Conservation (phyloP, 2,797 vertebrate species). For the Sebastes itinus region DNA sequence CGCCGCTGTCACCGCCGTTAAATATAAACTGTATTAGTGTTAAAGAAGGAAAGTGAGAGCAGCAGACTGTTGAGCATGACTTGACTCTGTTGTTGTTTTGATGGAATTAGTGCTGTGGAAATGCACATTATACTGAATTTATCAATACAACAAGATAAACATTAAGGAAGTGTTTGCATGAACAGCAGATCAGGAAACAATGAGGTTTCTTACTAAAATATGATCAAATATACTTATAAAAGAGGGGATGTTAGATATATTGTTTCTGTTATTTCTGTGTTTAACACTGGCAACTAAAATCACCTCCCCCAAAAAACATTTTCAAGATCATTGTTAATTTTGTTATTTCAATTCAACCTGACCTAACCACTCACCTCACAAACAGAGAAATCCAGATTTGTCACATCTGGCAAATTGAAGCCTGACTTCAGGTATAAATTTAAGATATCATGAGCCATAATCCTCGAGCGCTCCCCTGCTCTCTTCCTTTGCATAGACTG, state of each 20-base stretch:
- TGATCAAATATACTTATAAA: not conserved
- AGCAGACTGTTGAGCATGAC: no score
- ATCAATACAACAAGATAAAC: no score
- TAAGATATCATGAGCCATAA: not conserved
- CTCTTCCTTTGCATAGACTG: not conserved
- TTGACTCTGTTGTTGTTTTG: no score
- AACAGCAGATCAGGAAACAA: not conserved
- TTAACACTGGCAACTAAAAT: not conserved
- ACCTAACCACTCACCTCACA: not conserved
- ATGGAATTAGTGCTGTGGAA: no score
- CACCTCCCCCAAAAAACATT: not conserved
- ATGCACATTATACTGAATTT: no score
- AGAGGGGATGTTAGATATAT: not conserved
- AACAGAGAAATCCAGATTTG: not conserved
- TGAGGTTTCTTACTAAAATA: not conserved
- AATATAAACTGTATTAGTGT: no score
- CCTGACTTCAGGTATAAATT: not conserved
- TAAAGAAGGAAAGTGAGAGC: no score
- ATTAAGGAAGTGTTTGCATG: not conserved
- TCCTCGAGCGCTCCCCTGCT: not conserved
- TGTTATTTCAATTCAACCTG: not conserved
- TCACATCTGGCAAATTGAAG: not conserved
- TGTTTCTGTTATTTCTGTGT: not conserved
- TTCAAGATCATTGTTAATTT: not conserved
- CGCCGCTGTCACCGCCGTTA: accelerated